These are phyloP conservation scores for Eptesicus fuscus DNA, from an alignment of 2,113 vertebrate genomes.

Conservation along the genomic window DNA sequence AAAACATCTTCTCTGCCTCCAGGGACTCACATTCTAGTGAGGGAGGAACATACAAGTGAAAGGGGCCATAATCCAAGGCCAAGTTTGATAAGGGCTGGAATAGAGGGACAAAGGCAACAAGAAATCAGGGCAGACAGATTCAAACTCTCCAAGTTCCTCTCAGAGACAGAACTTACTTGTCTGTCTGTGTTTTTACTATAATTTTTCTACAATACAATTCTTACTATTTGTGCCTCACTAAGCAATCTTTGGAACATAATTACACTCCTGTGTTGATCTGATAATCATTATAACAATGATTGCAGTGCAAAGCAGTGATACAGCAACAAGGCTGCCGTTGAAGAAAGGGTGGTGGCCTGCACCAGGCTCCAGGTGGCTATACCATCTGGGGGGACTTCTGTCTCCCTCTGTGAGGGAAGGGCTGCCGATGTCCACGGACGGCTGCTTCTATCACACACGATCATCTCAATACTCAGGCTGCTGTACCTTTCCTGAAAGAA, in stretches of 20 bases:
- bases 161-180: background rate
- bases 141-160: background rate
- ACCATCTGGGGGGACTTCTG: fast-evolving
- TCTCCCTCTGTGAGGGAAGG: background rate
- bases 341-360: background rate
- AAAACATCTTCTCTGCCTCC: slow-evolving; percentile 57
- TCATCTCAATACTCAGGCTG: fast-evolving
- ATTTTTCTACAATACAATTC: background rate
- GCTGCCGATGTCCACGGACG: fast-evolving
- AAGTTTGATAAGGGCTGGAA: background rate
- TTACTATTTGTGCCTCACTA: background rate
- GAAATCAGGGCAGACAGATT: background rate
- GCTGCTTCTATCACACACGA: background rate
- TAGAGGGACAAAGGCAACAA: background rate
- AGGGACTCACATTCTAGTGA: slow-evolving; percentile 9
- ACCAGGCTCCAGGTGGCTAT: fast-evolving
- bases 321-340: fast-evolving
- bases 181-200: background rate
- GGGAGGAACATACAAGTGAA: background rate
- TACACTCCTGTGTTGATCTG: background rate
- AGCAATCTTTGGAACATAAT: background rate
- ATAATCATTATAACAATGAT: background rate
- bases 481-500: background rate
- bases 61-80: slow-evolving; percentile 7
- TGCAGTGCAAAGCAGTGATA: background rate